Evolutionary conservation across 2,888 invertebrate species (phyloP).

Genomic region (Drosophila mulleri): DNA sequence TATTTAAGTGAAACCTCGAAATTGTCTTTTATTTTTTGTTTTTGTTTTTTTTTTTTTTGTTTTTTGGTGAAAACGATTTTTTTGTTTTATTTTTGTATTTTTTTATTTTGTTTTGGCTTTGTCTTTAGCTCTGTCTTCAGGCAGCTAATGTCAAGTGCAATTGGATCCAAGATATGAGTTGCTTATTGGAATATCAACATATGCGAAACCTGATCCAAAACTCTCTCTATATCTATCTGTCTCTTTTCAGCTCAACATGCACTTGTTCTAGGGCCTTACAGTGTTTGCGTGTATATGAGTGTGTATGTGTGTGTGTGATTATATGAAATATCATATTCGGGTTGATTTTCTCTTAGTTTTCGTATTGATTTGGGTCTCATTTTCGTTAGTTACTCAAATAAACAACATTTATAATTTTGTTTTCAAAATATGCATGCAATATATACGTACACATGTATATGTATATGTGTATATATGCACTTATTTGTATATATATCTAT

Average conservation of each 20-base stretch:
- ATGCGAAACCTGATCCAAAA: constrained; percentile 40
- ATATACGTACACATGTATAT: constrained; percentile 46
- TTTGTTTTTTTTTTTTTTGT: not conserved
- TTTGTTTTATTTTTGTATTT: constrained; percentile 53
- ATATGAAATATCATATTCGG: not conserved
- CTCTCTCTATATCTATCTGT: not conserved
- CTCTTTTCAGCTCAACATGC: not conserved
- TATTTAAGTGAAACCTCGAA: constrained; percentile 82
- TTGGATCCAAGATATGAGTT: constrained; percentile 18
- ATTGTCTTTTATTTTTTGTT: constrained; percentile 80
- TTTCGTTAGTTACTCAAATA: constrained; percentile 62
- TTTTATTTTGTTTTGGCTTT: constrained; percentile 55
- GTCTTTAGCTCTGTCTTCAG: constrained; percentile 26
- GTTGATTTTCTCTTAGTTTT: not conserved
- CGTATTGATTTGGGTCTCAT: constrained; percentile 34
- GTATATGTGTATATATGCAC: constrained; percentile 31
- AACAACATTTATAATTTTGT: constrained; percentile 73
- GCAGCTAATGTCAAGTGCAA: not conserved
- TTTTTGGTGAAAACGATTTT: constrained; percentile 59
- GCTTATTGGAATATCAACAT: constrained; percentile 3
- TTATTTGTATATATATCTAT: constrained; percentile 37
- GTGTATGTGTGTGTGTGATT: constrained; percentile 25
- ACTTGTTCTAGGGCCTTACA: not conserved
- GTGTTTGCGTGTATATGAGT: constrained; percentile 5
- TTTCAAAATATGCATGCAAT: constrained; percentile 51